Conservation (phyloP, 2,888 invertebrate species). For the Tinea trinotella region DNA sequence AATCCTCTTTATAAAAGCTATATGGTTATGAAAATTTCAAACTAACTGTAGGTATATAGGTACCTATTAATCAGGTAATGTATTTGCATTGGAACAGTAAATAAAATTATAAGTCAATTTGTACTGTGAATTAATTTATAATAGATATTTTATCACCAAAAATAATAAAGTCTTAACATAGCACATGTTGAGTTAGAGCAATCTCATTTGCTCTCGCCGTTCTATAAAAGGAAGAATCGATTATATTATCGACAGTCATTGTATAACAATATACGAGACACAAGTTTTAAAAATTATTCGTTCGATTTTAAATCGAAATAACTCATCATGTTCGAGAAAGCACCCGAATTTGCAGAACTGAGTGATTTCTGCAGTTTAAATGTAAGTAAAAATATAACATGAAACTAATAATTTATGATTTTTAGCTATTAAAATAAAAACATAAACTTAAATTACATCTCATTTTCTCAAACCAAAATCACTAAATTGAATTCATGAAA, state of each 20-base stretch:
- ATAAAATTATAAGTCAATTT: too few relatives aligned
- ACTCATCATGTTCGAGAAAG: slow-evolving; percentile 35
- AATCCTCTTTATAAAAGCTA: too few relatives aligned
- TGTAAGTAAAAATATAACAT: slow-evolving; percentile 37
- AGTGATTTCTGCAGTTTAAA: slow-evolving; percentile 57
- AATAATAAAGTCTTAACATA: too few relatives aligned
- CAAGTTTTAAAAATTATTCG: background rate
- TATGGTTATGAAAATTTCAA: too few relatives aligned
- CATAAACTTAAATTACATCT: background rate
- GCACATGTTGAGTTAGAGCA: too few relatives aligned
- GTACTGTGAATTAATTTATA: too few relatives aligned
- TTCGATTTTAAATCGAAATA: background rate
- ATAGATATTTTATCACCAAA: too few relatives aligned
- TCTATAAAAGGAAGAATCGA: slow-evolving; percentile 11
- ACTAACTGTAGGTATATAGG: too few relatives aligned
- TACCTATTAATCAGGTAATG: too few relatives aligned
- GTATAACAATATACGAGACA: slow-evolving; percentile 2
- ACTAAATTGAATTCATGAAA: too few relatives aligned
- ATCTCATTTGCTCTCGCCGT: slow-evolving; percentile 11
- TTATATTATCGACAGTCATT: background rate
- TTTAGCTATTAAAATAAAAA: background rate
- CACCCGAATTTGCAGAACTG: slow-evolving; percentile 55
- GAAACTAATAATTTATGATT: background rate
- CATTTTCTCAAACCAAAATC: too few relatives aligned
- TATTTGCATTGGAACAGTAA: too few relatives aligned